Conservation (phyloP, 2,113 vertebrate genomes). For the Chitala chitala region DNA sequence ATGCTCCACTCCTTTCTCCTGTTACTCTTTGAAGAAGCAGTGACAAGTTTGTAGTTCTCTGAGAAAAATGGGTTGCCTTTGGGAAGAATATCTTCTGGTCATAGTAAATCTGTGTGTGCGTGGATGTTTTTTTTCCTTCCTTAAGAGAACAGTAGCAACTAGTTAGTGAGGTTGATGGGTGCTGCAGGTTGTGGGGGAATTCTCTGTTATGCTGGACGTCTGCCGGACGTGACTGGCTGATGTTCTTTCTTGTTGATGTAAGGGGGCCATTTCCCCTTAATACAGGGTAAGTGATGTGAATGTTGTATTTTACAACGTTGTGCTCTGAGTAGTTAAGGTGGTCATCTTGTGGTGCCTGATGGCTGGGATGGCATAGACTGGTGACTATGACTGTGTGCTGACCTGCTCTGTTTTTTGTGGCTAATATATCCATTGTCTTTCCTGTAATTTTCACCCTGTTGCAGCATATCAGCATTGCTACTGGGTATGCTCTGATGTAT, state of each 20-base stretch:
- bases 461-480: neutral
- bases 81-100: slow-evolving; percentile 60
- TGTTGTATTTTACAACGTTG: neutral
- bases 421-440: neutral
- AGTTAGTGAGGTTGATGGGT: slow-evolving; percentile 5
- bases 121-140: slow-evolving; percentile 31
- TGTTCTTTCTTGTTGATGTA: no score
- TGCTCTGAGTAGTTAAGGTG: neutral
- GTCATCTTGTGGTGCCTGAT: neutral
- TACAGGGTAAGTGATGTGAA: neutral
- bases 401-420: no score
- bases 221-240: no score
- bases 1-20: slow-evolving; percentile 54
- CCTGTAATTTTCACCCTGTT: neutral
- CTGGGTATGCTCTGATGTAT: neutral
- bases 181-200: no score
- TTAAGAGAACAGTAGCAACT: slow-evolving; percentile 19
- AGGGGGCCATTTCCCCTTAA: neutral
- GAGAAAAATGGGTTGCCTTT: slow-evolving; percentile 54
- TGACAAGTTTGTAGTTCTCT: slow-evolving; percentile 60
- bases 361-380: neutral
- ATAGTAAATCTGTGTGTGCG: slow-evolving; percentile 49
- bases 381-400: neutral
- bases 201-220: no score
- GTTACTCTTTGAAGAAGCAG: slow-evolving; percentile 65